phyloP scores from a whole-genome alignment of 2,888 invertebrate species.

The Acleris laterana region DNA sequence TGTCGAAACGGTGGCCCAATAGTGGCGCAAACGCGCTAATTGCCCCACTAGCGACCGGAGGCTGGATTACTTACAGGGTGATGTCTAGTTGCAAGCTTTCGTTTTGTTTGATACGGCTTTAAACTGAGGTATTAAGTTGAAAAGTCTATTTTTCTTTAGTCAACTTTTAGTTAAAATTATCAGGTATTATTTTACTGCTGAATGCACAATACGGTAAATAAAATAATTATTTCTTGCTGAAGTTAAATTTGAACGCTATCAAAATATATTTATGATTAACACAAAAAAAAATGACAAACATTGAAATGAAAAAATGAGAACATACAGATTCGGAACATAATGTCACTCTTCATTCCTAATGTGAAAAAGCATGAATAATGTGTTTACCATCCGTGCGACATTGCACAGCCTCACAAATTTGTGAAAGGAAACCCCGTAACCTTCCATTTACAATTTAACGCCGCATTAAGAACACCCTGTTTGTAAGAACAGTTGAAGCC shows the following conservation, averaged over 20 bases:
- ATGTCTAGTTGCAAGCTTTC: conserved; percentile 1
- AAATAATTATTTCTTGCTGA: too few relatives aligned
- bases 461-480: conserved; percentile 60
- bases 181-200: too few relatives aligned
- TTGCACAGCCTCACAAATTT: conserved; percentile 14
- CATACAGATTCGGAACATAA: background rate
- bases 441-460: conserved; percentile 43
- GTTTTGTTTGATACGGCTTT: background rate
- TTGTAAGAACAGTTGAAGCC: conserved; percentile 69
- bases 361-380: conserved; percentile 5
- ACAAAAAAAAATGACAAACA: background rate
- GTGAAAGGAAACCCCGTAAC: conserved; percentile 39
- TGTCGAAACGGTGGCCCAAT: conserved; percentile 51
- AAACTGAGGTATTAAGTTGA: background rate
- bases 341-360: background rate
- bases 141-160: too few relatives aligned
- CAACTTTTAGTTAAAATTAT: too few relatives aligned
- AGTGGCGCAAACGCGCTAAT: conserved; percentile 63
- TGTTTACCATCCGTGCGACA: conserved; percentile 5
- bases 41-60: conserved; percentile 49
- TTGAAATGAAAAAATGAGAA: background rate
- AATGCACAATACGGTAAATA: too few relatives aligned
- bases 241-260: too few relatives aligned
- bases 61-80: conserved; percentile 36
- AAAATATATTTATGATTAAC: too few relatives aligned